phyloP scores from a whole-genome alignment of 2,888 invertebrate species.

The Pemphredon lugubris region DNA sequence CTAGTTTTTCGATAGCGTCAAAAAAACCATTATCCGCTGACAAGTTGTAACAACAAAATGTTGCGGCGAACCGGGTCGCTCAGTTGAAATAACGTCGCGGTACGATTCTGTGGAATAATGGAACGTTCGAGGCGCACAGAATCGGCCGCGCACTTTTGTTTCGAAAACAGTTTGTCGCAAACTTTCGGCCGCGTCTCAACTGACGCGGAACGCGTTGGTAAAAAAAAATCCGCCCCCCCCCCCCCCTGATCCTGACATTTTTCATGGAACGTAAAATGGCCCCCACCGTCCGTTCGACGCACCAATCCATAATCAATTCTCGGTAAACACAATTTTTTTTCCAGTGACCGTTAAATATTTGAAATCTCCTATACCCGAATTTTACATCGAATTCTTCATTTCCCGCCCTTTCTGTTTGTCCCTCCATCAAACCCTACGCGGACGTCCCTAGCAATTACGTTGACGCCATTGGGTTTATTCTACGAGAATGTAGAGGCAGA shows the following conservation, averaged over 20 bases:
- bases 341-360: no score
- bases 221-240: neutral
- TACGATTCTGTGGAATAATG: no score
- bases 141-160: conserved; percentile 31
- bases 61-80: conserved; percentile 43
- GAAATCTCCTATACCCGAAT: no score
- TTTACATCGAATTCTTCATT: conserved; percentile 1
- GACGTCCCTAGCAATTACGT: conserved; percentile 42
- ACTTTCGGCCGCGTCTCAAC: conserved; percentile 5
- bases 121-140: conserved; percentile 24
- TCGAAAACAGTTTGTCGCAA: conserved; percentile 34
- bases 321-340: no score
- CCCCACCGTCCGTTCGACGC: no score
- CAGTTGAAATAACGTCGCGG: conserved; percentile 42
- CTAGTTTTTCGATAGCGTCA: conserved; percentile 36
- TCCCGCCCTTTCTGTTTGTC: conserved; percentile 27
- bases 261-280: neutral
- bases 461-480: conserved; percentile 13
- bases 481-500: no score
- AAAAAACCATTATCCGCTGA: conserved; percentile 35
- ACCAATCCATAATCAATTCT: no score
- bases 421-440: conserved; percentile 26
- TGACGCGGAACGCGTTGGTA: neutral
- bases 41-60: conserved; percentile 47
- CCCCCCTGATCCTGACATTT: neutral